These are phyloP conservation scores for Spilosoma lubricipeda DNA, from an alignment of 2,888 invertebrate species.

Conservation along the genomic window DNA sequence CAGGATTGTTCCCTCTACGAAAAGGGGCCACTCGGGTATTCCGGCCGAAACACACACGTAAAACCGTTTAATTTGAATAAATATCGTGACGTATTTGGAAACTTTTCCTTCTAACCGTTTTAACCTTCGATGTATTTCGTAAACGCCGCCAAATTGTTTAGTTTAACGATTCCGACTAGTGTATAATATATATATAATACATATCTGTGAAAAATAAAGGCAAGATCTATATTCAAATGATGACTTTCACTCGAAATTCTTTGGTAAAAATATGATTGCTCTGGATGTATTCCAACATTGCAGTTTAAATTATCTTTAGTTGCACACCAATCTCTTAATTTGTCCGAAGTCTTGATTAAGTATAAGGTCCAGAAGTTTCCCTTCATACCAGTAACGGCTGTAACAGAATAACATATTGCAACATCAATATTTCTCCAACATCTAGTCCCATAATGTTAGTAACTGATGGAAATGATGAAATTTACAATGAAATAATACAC, in stretches of 20 bases:
- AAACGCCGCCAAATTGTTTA: background rate
- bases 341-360: constrained; percentile 61
- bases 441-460: constrained; percentile 14
- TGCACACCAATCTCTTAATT: constrained; percentile 44
- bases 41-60: background rate
- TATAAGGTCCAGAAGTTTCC: constrained; percentile 60
- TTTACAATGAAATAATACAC: constrained; percentile 31
- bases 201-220: constrained; percentile 28
- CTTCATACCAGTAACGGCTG: constrained; percentile 60
- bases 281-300: constrained; percentile 40
- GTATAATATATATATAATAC: background rate
- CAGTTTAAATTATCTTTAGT: constrained; percentile 29
- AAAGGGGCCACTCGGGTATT: background rate
- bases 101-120: background rate
- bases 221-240: constrained; percentile 37
- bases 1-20: no score
- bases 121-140: background rate
- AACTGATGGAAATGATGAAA: constrained; percentile 24
- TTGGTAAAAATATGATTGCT: constrained; percentile 42
- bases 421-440: constrained; percentile 17
- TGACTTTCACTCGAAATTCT: constrained; percentile 35
- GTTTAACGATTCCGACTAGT: background rate
- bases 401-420: constrained; percentile 52
- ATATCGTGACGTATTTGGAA: background rate
- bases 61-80: background rate